These are phyloP conservation scores for Ceratotherium simum DNA, from an alignment of 2,113 vertebrate species.

Conservation along the genomic window DNA sequence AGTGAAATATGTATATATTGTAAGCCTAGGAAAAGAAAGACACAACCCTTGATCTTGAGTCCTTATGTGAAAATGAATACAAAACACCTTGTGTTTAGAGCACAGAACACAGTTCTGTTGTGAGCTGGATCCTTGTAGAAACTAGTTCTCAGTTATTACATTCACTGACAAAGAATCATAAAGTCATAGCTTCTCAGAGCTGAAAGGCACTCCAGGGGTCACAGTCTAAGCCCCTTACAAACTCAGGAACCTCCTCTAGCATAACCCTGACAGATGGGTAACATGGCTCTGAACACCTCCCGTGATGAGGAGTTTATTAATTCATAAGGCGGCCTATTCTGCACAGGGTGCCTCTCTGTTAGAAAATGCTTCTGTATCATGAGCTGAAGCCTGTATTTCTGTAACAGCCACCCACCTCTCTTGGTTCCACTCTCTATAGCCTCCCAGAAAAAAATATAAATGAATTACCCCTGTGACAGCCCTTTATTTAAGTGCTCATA, in stretches of 20 bases:
- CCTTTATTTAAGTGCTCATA: neutral
- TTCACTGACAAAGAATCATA: neutral
- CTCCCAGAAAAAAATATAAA: neutral
- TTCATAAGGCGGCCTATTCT: slow-evolving; percentile 25
- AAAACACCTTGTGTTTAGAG: neutral
- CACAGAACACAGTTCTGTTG: neutral
- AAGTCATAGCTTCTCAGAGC: neutral
- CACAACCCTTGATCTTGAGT: neutral
- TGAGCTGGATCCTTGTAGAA: neutral
- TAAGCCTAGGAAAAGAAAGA: neutral
- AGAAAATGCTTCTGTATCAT: neutral
- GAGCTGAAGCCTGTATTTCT: neutral
- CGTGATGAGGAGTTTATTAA: neutral
- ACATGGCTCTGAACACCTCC: neutral
- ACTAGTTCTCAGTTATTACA: neutral
- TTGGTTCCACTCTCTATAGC: neutral
- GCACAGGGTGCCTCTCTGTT: neutral
- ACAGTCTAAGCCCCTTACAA: neutral
- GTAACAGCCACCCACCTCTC: neutral
- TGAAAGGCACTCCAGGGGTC: neutral
- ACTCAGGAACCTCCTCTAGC: neutral
- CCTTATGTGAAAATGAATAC: neutral
- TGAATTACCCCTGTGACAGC: neutral
- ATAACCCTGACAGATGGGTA: neutral
- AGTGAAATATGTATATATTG: neutral